These are phyloP conservation scores for Athalia rosae DNA, from an alignment of 2,888 invertebrate species.

Conservation along the genomic window DNA sequence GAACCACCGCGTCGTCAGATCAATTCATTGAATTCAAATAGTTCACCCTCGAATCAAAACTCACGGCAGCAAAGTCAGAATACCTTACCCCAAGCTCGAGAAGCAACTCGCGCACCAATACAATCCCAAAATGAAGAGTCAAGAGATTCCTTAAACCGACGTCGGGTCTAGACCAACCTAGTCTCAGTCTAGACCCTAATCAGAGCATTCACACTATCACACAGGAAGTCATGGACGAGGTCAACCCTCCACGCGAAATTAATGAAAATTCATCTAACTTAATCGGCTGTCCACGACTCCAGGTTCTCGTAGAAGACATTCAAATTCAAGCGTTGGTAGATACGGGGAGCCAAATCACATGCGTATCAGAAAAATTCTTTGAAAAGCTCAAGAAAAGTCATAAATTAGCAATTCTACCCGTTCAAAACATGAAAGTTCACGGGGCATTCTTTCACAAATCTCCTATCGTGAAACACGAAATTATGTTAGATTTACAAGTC, in stretches of 20 bases:
- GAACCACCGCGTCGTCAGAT: not conserved
- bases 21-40: too few species aligned
- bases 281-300: not conserved
- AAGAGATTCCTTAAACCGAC: too few species aligned
- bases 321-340: not conserved
- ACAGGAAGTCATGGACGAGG: too few species aligned
- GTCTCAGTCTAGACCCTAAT: too few species aligned
- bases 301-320: not conserved
- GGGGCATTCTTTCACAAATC: slow-evolving; percentile 14
- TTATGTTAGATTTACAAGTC: slow-evolving; percentile 41
- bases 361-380: slow-evolving; percentile 44
- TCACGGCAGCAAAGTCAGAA: too few species aligned
- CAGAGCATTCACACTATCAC: too few species aligned
- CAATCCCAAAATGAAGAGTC: too few species aligned
- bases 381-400: not conserved
- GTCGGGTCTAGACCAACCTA: not conserved
- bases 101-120: too few species aligned
- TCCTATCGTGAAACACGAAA: slow-evolving; percentile 31
- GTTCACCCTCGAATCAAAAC: too few species aligned
- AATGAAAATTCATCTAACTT: not conserved
- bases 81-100: too few species aligned
- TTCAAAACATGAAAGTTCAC: slow-evolving; percentile 16
- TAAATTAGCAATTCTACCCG: not conserved
- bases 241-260: too few species aligned
- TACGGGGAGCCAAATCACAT: slow-evolving; percentile 44